Evolutionary conservation across 2,888 invertebrate genomes (phyloP), one percentile per base, ranked within the genome.

Genomic region (Heliconius ethilla): DNA sequence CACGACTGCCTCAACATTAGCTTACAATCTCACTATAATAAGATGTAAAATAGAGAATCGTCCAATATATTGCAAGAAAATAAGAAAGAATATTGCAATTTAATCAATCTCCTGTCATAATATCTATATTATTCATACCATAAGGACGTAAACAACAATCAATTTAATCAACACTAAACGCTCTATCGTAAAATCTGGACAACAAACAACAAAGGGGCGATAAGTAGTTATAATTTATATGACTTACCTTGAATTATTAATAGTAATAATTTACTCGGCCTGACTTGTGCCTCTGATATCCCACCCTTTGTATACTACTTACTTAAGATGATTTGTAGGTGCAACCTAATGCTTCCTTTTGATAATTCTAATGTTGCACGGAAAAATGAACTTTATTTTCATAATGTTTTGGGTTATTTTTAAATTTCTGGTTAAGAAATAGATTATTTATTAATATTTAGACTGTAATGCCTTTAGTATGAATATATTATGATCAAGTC

Each of bases 251-350:
- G 70, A 75, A 78, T 79, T 82, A 83, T 82, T 83, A 84, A 83
- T 83, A 81, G 82, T 78, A 65, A 76, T 83, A 83, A 84, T 82
- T 83, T 83, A 83, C 74, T 70, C 59, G 70, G 78, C 73, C 79
- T 82, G 81, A 80, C 78, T 80, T 75, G 80, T 79, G 80, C 79
- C 78, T 77, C 78, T 75, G 79, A 79, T 81, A 80, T 78, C 77
- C 77, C 76, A 73, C 77, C 79, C 77, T 81, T 81, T 81, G 81
- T 81, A 70, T 77, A 77, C 59, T 75, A 76, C 75, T 81, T 75
- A 77, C 77, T 81, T 75, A 77, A 75, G 79, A 81, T 81, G 81
- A 81, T 81, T 81, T 81, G 81, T 79, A 74, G 66, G 75, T 73
- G 76, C 73, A 74, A 77, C 76, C 76, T 72, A 77, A 78, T 62